These are phyloP conservation scores for Corythaeola cristata DNA, from an alignment of 2,113 vertebrate species.

Conservation along the genomic window DNA sequence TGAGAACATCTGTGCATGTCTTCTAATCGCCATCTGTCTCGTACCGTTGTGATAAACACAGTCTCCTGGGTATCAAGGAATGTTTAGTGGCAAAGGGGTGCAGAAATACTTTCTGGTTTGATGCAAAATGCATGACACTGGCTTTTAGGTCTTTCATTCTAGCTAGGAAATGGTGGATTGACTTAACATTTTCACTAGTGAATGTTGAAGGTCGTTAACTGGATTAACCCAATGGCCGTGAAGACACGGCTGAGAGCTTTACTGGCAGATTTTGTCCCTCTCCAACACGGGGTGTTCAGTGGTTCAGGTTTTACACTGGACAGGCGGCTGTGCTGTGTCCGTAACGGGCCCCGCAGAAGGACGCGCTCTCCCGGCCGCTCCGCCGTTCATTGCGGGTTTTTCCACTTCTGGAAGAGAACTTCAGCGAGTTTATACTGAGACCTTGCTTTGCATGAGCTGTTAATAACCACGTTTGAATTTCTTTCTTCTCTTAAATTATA, in stretches of 20 bases:
- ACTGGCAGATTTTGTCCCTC: not conserved
- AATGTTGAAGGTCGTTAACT: fast-evolving
- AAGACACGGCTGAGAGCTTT: not conserved
- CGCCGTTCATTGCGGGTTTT: not conserved
- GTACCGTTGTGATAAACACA: fast-evolving
- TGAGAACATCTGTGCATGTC: not conserved
- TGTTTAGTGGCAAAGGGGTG: not conserved
- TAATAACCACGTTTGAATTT: not conserved
- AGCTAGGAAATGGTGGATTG: not conserved
- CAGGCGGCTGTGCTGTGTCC: not conserved
- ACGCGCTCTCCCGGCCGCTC: not conserved
- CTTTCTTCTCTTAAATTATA: not conserved
- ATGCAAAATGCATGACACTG: fast-evolving
- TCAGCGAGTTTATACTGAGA: not conserved
- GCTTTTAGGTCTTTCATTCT: not conserved
- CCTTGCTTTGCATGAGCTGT: not conserved
- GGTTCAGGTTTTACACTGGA: not conserved
- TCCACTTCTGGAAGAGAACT: not conserved
- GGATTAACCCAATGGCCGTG: not conserved
- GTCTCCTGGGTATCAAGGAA: fast-evolving
- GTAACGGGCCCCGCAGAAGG: fast-evolving
- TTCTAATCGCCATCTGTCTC: not conserved
- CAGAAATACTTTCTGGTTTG: not conserved
- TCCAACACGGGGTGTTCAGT: fast-evolving
- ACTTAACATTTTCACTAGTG: not conserved